Evolutionary conservation across 2,888 invertebrate species (phyloP).

Genomic region (Apamea crenata): DNA sequence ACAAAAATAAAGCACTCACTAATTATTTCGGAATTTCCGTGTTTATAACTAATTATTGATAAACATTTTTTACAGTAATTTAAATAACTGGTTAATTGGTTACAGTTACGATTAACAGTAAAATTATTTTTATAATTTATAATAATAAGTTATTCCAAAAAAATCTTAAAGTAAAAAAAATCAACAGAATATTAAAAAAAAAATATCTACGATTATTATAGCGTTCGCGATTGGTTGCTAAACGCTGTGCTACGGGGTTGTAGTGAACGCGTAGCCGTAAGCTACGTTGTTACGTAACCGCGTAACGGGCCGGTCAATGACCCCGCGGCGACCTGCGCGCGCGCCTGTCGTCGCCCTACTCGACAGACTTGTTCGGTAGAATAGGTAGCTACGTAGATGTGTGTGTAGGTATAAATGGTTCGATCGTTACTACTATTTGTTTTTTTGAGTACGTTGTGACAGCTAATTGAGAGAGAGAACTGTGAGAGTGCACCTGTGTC

Average conservation of each 20-base stretch:
- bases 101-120: background rate
- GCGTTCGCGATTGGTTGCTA: slow-evolving; percentile 64
- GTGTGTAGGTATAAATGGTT: slow-evolving; percentile 57
- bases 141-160: background rate
- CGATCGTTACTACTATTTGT: background rate
- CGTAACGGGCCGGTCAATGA: slow-evolving; percentile 88
- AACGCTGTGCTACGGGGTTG: slow-evolving; percentile 71
- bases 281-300: slow-evolving; percentile 89
- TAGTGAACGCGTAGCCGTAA: slow-evolving; percentile 82
- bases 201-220: background rate
- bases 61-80: slow-evolving; percentile 16
- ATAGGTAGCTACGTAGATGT: slow-evolving; percentile 59
- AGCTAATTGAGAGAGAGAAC: background rate
- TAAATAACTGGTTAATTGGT: too few relatives aligned
- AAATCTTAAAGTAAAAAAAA: background rate
- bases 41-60: slow-evolving; percentile 31
- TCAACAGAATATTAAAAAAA: background rate
- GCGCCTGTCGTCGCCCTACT: slow-evolving; percentile 84
- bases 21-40: slow-evolving; percentile 42
- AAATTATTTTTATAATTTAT: background rate
- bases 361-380: slow-evolving; percentile 71
- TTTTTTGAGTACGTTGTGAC: background rate
- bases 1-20: slow-evolving; percentile 43
- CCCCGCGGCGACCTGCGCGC: slow-evolving; percentile 85
- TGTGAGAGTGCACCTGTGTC: background rate